Evolutionary conservation across 2,797 vertebrate genomes (phyloP), one percentile per base, ranked within the genome.

Genomic region (Gymnocypris eckloni): DNA sequence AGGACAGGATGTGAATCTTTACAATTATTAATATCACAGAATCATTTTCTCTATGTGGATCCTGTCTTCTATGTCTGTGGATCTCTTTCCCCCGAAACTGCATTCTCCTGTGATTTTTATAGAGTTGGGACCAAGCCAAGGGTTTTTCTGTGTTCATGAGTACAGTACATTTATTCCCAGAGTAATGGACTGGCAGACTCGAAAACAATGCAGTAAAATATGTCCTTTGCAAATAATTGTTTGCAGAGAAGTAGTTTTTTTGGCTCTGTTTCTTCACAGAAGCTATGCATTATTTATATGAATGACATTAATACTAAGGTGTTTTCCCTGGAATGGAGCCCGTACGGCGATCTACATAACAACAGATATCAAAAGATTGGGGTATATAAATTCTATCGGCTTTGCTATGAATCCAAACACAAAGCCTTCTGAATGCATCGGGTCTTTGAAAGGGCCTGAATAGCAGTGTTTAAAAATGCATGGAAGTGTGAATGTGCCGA

Each of bases 251-350:
- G 90, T 90, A 89, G 90, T 88, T 83, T 90, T 90, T 90, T 87
- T 90, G 88, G 77, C 78, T 85, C 78, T 82, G 70, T 79, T 85
- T 54, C 66, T 73, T 76, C 86, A 89, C 89, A 87, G 92, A 89
- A 87, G 64, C 86, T 90, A 87, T 95, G 89, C 87, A 93, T 94
- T 93, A 94, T 94, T 95, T 91, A 94, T 92, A 89, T 90, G 86
- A 79, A 66, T 88, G 85, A 84, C 84, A 89, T 86, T 87, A 86
- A 87, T 84, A 75, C 75, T 45, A 92, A 92, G 87, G 73, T 87
- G 87, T 89, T 86, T 81, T 91, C 88, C 83, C 20, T 85, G 87
- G 88, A 88, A 88, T 91, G 92, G 90, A 92, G 92, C 92, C 92
- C 84, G 92, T 90, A 86, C 78, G 50, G 84, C 79, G 82, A 93